Evolutionary conservation across 2,113 vertebrate species (phyloP).

Genomic region (Pipra filicauda): DNA sequence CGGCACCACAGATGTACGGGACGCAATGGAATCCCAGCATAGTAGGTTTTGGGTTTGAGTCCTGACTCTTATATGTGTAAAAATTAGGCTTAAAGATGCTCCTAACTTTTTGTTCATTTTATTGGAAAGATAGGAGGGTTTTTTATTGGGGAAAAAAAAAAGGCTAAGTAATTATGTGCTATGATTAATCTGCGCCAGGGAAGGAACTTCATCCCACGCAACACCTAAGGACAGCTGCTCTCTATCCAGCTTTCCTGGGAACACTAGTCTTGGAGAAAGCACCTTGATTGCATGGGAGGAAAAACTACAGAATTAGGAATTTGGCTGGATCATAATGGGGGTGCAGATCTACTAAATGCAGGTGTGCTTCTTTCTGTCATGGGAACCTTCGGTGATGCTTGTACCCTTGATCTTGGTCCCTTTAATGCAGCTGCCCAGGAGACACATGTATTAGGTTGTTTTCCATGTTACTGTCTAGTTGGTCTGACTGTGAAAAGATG

Average conservation of each 20-base stretch:
- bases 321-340: fast-evolving
- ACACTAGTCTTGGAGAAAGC: background rate
- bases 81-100: background rate
- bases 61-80: background rate
- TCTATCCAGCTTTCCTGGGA: background rate
- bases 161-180: background rate
- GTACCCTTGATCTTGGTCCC: background rate
- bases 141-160: background rate
- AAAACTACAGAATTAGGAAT: background rate
- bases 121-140: background rate
- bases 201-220: background rate
- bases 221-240: background rate
- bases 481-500: background rate
- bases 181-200: background rate
- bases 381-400: background rate
- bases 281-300: background rate
- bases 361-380: background rate
- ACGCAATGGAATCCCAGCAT: background rate
- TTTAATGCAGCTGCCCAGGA: background rate
- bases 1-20: background rate
- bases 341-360: background rate
- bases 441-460: fast-evolving
- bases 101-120: background rate
- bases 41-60: background rate
- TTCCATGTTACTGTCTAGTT: background rate